phyloP scores from a whole-genome alignment of 2,113 vertebrate species.

The Ranitomeya imitator region DNA sequence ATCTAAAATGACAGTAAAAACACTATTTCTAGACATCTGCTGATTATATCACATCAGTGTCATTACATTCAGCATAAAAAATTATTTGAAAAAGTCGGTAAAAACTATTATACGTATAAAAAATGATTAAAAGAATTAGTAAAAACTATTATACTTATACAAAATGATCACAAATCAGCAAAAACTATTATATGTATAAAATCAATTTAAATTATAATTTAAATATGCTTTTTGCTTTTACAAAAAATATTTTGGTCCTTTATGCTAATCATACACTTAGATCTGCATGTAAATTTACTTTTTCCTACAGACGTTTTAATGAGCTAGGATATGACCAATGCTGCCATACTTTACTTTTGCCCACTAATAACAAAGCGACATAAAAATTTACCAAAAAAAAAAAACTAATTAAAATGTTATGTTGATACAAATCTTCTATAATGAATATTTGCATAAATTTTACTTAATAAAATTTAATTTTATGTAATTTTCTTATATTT shows the following conservation, averaged over 20 bases:
- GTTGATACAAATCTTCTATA: neutral
- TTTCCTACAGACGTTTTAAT: neutral
- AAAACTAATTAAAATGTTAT: neutral
- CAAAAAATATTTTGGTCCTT: neutral
- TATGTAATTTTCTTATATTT: neutral
- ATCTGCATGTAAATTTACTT: neutral
- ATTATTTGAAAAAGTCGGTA: neutral
- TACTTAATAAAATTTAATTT: neutral
- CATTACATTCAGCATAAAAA: neutral
- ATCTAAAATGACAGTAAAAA: neutral
- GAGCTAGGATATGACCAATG: neutral
- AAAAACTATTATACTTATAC: too few relatives aligned
- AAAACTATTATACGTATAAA: neutral
- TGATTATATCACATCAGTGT: neutral
- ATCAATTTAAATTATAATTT: too few relatives aligned
- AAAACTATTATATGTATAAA: neutral
- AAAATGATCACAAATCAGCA: neutral
- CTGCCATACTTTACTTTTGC: neutral
- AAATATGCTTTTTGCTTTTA: too few relatives aligned
- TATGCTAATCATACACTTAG: neutral
- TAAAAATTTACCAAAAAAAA: neutral
- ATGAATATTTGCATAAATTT: neutral
- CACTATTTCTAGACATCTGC: neutral
- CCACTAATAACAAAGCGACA: neutral
- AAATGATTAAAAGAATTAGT: neutral